A percentile compares a stretch with the other conserved stretches of the same genome.
Evolutionary conservation across 2,888 invertebrate genomes (phyloP).

Genomic region (Microctonus hyperodae): DNA sequence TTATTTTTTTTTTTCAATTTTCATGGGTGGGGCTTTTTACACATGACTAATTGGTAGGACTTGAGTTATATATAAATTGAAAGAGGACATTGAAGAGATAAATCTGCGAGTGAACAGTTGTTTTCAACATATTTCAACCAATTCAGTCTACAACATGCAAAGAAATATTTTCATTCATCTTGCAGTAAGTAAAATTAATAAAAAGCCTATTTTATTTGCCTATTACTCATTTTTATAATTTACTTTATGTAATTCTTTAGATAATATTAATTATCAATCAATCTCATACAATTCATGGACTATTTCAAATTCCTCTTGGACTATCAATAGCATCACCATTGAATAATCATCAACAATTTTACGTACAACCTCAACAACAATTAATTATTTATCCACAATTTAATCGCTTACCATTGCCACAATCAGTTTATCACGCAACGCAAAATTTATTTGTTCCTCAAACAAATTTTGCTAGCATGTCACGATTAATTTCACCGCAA

Average conservation of each 20-base stretch:
- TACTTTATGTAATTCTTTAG: neutral
- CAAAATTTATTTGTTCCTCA: conserved; percentile 17
- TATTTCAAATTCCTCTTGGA: neutral
- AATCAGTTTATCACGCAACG: conserved; percentile 20
- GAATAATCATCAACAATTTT: neutral
- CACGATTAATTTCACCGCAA: conserved; percentile 18
- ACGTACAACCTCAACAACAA: conserved; percentile 23
- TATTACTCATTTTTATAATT: neutral
- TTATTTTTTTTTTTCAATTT: neutral
- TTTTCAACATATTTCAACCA: neutral
- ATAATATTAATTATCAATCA: neutral
- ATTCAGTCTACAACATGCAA: too few species aligned
- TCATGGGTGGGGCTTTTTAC: neutral
- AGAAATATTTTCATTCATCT: too few species aligned
- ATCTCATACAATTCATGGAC: neutral
- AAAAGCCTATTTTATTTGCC: neutral
- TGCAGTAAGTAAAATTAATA: neutral
- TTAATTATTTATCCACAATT: conserved; percentile 31
- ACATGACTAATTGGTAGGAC: conserved; percentile 2
- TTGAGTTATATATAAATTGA: conserved; percentile 16
- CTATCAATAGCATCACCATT: neutral
- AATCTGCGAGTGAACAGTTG: conserved; percentile 25
- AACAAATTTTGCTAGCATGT: neutral
- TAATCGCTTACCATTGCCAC: conserved; percentile 8
- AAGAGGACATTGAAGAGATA: conserved; percentile 18